A percentile compares a stretch with the other conserved stretches of the same genome.
Evolutionary conservation across 2,113 vertebrate genomes (phyloP).

Genomic region (Notiomystis cincta): DNA sequence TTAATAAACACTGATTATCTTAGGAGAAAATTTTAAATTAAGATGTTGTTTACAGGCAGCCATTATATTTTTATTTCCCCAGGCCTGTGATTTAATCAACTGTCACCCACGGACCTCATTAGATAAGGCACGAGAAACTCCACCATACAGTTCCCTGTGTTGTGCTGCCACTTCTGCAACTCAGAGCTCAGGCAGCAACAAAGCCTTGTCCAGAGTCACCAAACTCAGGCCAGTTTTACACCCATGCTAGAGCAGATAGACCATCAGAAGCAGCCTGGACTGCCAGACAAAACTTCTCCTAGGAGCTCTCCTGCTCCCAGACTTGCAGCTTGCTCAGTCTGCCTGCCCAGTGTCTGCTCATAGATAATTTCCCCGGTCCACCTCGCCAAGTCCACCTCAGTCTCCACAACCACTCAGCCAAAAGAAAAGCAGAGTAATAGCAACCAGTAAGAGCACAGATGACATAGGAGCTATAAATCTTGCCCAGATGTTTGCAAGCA

Average conservation of each 20-base stretch:
- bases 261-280: not conserved
- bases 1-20: conserved; percentile 35
- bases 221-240: not conserved
- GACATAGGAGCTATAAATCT: not conserved
- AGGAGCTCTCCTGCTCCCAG: not conserved
- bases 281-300: not conserved
- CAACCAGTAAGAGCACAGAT: not conserved
- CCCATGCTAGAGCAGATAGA: fast-evolving
- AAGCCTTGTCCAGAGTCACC: not conserved
- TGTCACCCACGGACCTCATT: not conserved
- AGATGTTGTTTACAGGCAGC: not conserved
- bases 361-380: not conserved
- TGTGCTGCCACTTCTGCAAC: not conserved
- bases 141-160: not conserved
- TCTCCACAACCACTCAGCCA: not conserved
- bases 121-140: not conserved
- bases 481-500: not conserved
- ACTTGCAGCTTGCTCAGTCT: not conserved
- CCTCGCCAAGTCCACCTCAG: not conserved
- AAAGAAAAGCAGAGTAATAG: not conserved
- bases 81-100: not conserved
- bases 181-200: not conserved
- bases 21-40: not conserved
- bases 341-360: not conserved
- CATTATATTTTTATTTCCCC: conserved; percentile 43